These are phyloP conservation scores for Coccyzus lansbergi DNA, from an alignment of 2,797 vertebrate species.

Conservation along the genomic window DNA sequence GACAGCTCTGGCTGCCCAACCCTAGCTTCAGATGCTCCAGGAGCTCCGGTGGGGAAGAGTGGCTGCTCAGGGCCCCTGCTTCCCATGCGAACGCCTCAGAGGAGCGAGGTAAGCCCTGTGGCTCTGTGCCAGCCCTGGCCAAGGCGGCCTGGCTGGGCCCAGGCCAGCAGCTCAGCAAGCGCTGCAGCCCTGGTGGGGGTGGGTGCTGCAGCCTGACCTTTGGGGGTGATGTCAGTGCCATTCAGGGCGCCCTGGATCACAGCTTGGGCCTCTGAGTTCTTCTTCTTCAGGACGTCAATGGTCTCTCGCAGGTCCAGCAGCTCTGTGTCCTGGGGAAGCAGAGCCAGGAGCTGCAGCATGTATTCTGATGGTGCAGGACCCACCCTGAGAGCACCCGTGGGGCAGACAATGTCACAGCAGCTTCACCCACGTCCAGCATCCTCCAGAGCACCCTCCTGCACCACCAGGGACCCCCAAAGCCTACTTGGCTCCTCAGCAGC, in stretches of 20 bases:
- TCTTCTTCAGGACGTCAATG: constrained; percentile 89
- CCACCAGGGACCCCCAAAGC: rapidly evolving
- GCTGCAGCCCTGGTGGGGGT: background rate
- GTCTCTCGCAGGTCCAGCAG: constrained; percentile 90
- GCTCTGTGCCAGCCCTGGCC: background rate
- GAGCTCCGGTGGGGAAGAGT: background rate
- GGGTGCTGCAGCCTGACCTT: constrained; percentile 77
- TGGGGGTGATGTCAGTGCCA: constrained; percentile 83
- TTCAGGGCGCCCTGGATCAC: constrained; percentile 93
- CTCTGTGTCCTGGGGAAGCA: constrained; percentile 85
- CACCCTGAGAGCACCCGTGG: background rate
- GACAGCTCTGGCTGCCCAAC: background rate
- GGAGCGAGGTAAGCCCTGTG: background rate
- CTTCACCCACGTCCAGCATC: background rate
- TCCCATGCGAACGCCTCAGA: rapidly evolving
- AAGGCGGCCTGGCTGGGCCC: background rate
- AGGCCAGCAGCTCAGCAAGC: background rate
- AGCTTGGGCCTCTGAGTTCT: constrained; percentile 92
- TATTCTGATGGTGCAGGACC: rapidly evolving
- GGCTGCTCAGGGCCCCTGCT: background rate
- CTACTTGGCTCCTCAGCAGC: rapidly evolving
- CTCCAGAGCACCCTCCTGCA: rapidly evolving
- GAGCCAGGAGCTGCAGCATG: background rate
- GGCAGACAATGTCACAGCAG: background rate
- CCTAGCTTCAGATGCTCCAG: background rate